Base-by-base conservation (phyloP, 2,113 vertebrate genomes). In the Larimichthys polyactis region DNA sequence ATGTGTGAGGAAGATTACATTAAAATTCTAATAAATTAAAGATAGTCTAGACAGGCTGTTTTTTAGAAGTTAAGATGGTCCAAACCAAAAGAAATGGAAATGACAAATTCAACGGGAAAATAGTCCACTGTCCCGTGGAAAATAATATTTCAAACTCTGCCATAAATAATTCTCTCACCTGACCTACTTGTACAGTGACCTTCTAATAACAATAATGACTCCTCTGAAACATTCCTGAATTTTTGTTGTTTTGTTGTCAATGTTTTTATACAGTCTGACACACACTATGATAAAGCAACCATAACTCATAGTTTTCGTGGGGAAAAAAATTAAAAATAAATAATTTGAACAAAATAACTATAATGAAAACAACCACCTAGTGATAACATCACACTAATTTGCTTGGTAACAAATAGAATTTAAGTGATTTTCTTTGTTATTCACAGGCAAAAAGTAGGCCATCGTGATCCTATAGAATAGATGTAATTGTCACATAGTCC, bases 391-490 rank as follows among this genome's bases (percentile, higher is more conserved):
- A 14, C 65, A 4, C 7, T 67, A 4, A 68, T 68, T 78, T 84
- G 11, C 3, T 63, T 71, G 17, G 0, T 79, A 2, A 36, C 29
- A 1, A 78, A 17, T n/a, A 49, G 24, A 32, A 11, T 55, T 40
- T 51, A 51, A 67, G 67, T 71, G 5, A 71, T 74, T 57, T 51
- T 46, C 68, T 11, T 16, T 22, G 12, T 73, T 57, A 46, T 64
- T 75, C 55, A 70, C 11, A 46, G 48, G n/a, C 51, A 55, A 17
- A 63, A 89, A 81, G 29, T 87, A 77, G 88, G 80, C 29, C 85
- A 78, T 49, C 82, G 43, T 68, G 48, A 66, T 55, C 58, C 51
- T 76, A 60, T 75, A 70, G 27, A 27, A 44, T 72, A 36, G 36
- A 68, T 78, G 46, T 76, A 79, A 79, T 72, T 76, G 82, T 54